A percentile compares a stretch with the other conserved stretches of the same genome.
phyloP scores from a whole-genome alignment of 1,140 invertebrate genomes.

The Asobara japonica region DNA sequence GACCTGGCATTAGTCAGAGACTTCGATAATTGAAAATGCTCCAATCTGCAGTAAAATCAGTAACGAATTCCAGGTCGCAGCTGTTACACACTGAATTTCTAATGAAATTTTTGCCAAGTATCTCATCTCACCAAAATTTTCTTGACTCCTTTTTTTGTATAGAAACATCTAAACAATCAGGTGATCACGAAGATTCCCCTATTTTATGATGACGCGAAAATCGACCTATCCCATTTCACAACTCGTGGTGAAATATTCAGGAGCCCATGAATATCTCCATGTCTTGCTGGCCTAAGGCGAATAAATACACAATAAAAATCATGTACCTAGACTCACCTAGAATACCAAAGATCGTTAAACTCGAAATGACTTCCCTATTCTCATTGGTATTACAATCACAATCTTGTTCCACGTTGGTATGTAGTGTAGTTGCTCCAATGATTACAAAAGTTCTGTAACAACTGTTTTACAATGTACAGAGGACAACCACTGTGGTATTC shows the following conservation, averaged over 20 bases:
- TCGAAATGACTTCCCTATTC: constrained; percentile 43
- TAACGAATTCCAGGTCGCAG: too few species aligned
- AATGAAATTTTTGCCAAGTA: too few species aligned
- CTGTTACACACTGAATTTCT: too few species aligned
- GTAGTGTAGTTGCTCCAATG: background rate
- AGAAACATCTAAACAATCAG: too few species aligned
- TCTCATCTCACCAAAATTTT: too few species aligned
- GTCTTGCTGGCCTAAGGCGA: background rate
- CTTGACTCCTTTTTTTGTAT: too few species aligned
- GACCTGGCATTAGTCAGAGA: too few species aligned
- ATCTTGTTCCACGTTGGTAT: constrained; percentile 38
- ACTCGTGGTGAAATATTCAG: background rate
- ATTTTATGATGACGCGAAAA: background rate
- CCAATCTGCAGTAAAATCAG: too few species aligned
- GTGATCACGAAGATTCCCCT: too few species aligned
- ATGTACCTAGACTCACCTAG: constrained; percentile 1
- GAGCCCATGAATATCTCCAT: background rate
- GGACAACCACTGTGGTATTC: background rate
- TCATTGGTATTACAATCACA: constrained; percentile 50
- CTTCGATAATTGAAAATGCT: too few species aligned
- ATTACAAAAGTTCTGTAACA: background rate
- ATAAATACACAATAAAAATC: background rate
- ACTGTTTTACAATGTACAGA: constrained; percentile 24
- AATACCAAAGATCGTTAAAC: constrained; percentile 27
- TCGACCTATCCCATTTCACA: too few species aligned